Evolutionary conservation across 1,140 invertebrate genomes (phyloP).

Genomic region (Acyrthosiphon pisum): DNA sequence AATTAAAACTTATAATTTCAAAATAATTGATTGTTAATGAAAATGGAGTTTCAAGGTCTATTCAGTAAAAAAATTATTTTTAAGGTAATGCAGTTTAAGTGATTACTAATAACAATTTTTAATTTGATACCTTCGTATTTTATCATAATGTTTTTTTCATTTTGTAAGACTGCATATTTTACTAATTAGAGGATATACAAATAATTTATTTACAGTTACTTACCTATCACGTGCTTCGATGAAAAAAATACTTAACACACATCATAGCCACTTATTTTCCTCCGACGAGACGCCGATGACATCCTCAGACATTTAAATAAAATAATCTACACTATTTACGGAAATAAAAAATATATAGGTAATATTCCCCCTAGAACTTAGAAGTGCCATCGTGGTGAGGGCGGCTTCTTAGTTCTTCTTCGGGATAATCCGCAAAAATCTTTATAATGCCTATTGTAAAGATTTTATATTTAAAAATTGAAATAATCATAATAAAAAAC

Average conservation of each 20-base stretch:
- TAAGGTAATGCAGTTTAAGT: not conserved
- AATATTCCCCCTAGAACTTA: too few relatives aligned
- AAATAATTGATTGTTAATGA: not conserved
- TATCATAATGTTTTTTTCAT: not conserved
- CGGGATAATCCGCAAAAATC: not conserved
- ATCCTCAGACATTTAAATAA: not conserved
- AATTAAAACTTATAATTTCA: not conserved
- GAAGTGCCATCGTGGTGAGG: too few relatives aligned
- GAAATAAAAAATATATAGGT: not conserved
- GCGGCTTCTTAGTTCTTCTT: not conserved
- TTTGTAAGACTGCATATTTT: not conserved
- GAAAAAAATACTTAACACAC: too few relatives aligned
- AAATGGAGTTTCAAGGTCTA: constrained; percentile 10
- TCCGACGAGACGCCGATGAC: too few relatives aligned
- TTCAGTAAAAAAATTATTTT: not conserved
- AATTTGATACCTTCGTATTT: not conserved
- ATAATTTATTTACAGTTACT: too few relatives aligned
- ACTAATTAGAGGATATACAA: not conserved
- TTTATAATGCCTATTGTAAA: too few relatives aligned
- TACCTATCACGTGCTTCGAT: too few relatives aligned
- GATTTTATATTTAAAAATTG: too few relatives aligned
- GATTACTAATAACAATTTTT: not conserved
- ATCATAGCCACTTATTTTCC: too few relatives aligned
- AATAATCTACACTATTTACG: not conserved
- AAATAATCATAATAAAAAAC: too few relatives aligned